These are phyloP conservation scores for Cyanoliseus patagonus DNA, from an alignment of 2,113 vertebrate genomes.

Conservation along the genomic window DNA sequence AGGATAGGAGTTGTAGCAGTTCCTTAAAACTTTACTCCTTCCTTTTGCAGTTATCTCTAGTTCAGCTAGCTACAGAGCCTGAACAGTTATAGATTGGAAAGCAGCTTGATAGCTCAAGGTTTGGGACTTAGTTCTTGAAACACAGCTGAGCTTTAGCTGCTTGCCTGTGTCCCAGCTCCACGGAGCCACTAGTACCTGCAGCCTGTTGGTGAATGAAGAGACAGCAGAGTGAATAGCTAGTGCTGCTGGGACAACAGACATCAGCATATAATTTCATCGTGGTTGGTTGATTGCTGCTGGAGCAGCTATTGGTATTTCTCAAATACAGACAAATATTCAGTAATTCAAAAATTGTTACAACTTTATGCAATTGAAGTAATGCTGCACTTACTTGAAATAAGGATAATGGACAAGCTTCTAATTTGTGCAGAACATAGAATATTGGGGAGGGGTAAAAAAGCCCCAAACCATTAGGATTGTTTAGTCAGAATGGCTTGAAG, in stretches of 20 bases:
- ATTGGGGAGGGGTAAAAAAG: not conserved
- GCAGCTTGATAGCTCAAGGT: not conserved
- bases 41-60: not conserved
- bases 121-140: not conserved
- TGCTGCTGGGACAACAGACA: not conserved
- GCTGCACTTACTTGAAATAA: not conserved
- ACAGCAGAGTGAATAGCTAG: not conserved
- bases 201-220: not conserved
- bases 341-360: not conserved
- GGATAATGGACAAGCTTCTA: not conserved
- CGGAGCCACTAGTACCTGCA: not conserved
- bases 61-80: not conserved
- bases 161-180: not conserved
- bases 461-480: not conserved
- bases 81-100: fast-evolving
- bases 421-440: not conserved
- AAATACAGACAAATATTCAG: not conserved
- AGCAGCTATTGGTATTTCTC: not conserved
- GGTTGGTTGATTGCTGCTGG: not conserved
- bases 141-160: not conserved
- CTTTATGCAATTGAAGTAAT: not conserved
- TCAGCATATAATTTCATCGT: not conserved
- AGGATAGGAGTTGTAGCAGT: not conserved
- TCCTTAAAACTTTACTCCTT: not conserved
- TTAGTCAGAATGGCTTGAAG: not conserved